Evolutionary conservation across 2,888 invertebrate species (phyloP).

Genomic region (Chironomus tentans): DNA sequence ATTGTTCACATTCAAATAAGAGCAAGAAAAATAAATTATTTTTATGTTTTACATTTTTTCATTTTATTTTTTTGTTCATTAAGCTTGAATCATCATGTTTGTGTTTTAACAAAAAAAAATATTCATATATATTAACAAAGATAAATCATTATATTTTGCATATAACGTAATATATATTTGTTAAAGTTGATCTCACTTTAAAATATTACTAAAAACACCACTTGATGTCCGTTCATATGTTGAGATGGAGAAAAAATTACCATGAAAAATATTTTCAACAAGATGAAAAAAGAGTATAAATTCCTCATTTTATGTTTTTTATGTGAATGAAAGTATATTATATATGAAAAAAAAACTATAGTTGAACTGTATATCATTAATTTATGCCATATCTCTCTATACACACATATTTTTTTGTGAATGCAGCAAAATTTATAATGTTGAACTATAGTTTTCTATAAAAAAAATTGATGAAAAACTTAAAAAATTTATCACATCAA

Average conservation of each 20-base stretch:
- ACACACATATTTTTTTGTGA: not conserved
- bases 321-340: not conserved
- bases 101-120: not conserved
- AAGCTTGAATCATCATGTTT: not conserved
- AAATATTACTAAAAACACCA: not conserved
- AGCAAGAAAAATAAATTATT: no score
- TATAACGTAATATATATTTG: not conserved
- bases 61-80: not conserved
- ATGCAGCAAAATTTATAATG: not conserved
- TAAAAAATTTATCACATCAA: not conserved
- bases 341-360: not conserved
- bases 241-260: not conserved
- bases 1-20: not conserved
- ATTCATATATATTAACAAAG: not conserved
- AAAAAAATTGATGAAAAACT: no score
- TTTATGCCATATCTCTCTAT: constrained; percentile 1
- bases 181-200: constrained; percentile 6
- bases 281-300: not conserved
- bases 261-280: not conserved
- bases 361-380: not conserved
- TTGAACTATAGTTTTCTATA: not conserved
- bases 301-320: not conserved
- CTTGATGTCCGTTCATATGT: constrained; percentile 2
- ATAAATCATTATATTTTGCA: not conserved
- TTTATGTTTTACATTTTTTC: not conserved